Percentiles rank a stretch among this genome's conserved stretches.
These are phyloP conservation scores for Dallia pectoralis DNA, from an alignment of 2,797 vertebrate genomes.

Conservation along the genomic window DNA sequence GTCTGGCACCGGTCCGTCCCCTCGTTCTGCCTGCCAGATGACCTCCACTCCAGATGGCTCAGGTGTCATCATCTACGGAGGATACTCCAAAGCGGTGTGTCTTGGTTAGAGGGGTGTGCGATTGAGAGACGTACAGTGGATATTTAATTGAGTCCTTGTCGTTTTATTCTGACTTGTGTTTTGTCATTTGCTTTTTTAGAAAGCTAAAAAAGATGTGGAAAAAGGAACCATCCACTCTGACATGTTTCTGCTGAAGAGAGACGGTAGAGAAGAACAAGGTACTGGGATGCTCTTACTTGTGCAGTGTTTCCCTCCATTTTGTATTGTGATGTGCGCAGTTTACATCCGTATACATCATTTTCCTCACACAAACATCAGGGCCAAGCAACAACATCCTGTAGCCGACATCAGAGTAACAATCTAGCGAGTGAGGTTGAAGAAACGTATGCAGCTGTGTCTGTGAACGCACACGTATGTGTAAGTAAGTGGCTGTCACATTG, in stretches of 20 bases:
- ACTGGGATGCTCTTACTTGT: constrained; percentile 4
- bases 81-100: constrained; percentile 91
- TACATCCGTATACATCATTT: too few relatives aligned
- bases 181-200: constrained; percentile 64
- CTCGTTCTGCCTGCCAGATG: constrained; percentile 90
- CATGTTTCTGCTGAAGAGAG: constrained; percentile 87
- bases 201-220: constrained; percentile 93
- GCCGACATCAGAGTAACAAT: too few relatives aligned
- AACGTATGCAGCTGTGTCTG: too few relatives aligned
- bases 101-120: not conserved
- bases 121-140: not conserved
- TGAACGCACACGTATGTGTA: too few relatives aligned
- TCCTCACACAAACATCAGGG: too few relatives aligned
- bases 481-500: too few relatives aligned
- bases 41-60: constrained; percentile 77
- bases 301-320: too few relatives aligned
- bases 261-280: constrained; percentile 77
- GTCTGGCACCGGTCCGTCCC: constrained; percentile 76
- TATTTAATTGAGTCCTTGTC: not conserved
- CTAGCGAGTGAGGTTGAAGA: too few relatives aligned
- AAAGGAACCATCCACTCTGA: constrained; percentile 91
- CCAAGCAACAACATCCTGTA: too few relatives aligned
- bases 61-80: constrained; percentile 84
- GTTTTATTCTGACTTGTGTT: not conserved
- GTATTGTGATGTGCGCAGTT: too few relatives aligned